These are phyloP conservation scores for Halictus quadricinctus DNA, from an alignment of 2,888 invertebrate species.

Conservation along the genomic window DNA sequence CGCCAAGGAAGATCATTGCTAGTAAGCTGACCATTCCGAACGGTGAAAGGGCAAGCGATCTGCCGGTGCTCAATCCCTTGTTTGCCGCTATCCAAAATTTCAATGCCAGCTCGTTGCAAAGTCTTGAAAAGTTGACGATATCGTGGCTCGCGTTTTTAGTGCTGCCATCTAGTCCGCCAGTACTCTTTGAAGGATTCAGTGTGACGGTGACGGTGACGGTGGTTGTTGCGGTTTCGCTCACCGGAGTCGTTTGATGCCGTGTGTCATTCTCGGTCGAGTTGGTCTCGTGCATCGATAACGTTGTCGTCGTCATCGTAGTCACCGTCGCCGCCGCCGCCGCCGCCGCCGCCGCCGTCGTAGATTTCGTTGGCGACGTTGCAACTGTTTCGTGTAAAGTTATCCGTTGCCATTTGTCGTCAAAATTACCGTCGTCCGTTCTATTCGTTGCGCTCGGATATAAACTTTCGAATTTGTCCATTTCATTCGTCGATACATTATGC, in stretches of 20 bases:
- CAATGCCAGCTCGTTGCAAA: constrained; percentile 94
- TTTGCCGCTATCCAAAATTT: constrained; percentile 90
- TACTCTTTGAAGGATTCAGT: constrained; percentile 83
- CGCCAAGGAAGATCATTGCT: constrained; percentile 95
- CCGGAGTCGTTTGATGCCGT: neutral
- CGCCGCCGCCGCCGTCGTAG: neutral
- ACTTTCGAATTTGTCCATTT: neutral
- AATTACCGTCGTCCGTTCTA: neutral
- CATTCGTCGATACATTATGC: neutral
- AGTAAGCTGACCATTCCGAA: constrained; percentile 93
- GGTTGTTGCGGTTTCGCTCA: constrained; percentile 37
- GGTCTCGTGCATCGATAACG: neutral
- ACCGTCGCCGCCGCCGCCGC: neutral
- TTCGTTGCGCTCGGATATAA: neutral
- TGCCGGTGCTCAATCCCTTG: constrained; percentile 87
- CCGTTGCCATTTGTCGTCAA: constrained; percentile 32
- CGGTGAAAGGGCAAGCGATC: constrained; percentile 92
- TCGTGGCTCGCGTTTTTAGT: constrained; percentile 89
- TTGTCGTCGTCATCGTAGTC: neutral
- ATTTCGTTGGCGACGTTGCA: constrained; percentile 1
- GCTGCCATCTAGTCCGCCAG: constrained; percentile 89
- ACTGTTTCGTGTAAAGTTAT: constrained; percentile 28
- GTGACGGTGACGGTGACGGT: constrained; percentile 39
- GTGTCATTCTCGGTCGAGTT: neutral
- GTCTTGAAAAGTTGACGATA: constrained; percentile 89